Base-by-base conservation (phyloP, 2,888 invertebrate species). In the Amitus sp. region DNA sequence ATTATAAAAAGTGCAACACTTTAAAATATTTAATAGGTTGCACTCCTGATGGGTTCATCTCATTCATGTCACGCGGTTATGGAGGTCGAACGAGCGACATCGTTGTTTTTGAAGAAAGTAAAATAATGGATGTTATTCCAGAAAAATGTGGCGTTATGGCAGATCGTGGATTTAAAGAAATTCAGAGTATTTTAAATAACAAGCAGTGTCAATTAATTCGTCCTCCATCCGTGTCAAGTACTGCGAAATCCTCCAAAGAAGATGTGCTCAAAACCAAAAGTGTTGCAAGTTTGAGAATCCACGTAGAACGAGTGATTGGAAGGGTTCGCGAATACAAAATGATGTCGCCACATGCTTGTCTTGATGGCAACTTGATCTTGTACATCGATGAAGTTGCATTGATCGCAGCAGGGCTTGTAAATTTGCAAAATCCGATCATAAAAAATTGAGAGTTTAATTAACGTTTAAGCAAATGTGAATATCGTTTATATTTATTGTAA, bases 1-100 rank as follows among this genome's bases (percentile, higher is more conserved):
- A 72, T 5, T 75, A 73, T 39, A 73, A 75, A 59, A 71, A 72
- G 18, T 67, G 66, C 45, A 75, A 77, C 47, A 76, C 75, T 10
- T 42, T 75, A 10, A 78, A 78, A 58, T 77, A 74, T 62, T 59
- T 76, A 28, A 62, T 74, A 19, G 70, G 66, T 13, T 61, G 37
- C 13, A 70, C 72, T 6, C 72, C 66, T 7, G 59, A 64, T 69
- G 59, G 74, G 4, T 45, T 65, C 1, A 66, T 72, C n/a, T 68
- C 59, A 50, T 73, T 62, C 57, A 53, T 74, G 12, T 70, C 72
- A 15, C 47, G 55, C 28, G 71, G 70, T 1, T 70, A 54, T 58
- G 69, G 72, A 10, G 64, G 74, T 5, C 54, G 70, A 34, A 60
- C 54, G 10, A 52, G 64, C 15, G 71, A 71, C 40, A 46, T 23